Evolutionary conservation across 2,888 invertebrate species (phyloP), one percentile per base, ranked within the genome.

Genomic region (Agrotis ipsilon): DNA sequence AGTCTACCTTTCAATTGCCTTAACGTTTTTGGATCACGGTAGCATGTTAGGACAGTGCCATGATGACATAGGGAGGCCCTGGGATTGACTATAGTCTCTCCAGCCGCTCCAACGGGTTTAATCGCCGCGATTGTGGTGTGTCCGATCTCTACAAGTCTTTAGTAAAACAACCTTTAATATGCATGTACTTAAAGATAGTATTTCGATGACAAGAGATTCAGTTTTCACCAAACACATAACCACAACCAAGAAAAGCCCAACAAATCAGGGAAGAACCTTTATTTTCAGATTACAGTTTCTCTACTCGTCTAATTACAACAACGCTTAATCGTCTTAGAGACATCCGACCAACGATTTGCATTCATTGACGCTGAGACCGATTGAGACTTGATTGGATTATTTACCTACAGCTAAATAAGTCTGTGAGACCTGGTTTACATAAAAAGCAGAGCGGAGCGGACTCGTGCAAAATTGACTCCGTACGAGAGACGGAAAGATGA

Each of bases 271-370:
- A 16, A 14, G 16, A 49, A 46, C 27, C 43, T 46, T 61, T 63
- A 49, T 68, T 78, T 63, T 74, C 61, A 61, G 54, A 67, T 32
- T 48, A 62, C 49, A 52, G 39, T 39, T n/a, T 39, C 9, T 39
- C 24, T 54, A 48, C 32, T 60, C 51, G 60, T 65, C 46, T 71
- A 75, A 83, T 83, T 77, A 73, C 64, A 54, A 51, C 58, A 65
- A 49, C 24, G 52, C 32, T 59, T 60, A 81, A 78, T 81, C 73
- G 77, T 18, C 64, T 81, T 59, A 66, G 71, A 49, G 62, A 68
- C 73, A 52, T 51, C 63, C 19, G 59, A 73, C 70, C 63, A 57
- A 57, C 69, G 74, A 81, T 83, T 84, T 81, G 81, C 82, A 82
- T 83, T 57, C 74, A 81, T 78, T 82, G 81, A 68, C 60, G 78